Conservation (phyloP, 2,888 invertebrate genomes). For the Drosophila atripex region DNA sequence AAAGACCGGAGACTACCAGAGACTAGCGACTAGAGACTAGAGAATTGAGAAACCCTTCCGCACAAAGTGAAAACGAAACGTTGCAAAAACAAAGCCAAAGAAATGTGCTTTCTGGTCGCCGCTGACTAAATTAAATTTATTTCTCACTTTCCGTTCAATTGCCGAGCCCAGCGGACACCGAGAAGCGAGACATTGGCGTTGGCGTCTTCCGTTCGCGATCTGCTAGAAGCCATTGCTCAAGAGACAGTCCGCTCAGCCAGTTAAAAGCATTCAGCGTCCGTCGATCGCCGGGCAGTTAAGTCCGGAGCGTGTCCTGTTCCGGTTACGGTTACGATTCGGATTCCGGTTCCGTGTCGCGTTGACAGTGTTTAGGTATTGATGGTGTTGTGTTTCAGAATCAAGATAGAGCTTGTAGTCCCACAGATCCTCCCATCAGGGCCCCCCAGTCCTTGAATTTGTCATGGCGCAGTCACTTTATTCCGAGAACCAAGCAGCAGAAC, state of each 20-base stretch:
- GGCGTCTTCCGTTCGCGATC: constrained; percentile 16
- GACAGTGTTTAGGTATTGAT: background rate
- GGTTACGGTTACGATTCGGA: constrained; percentile 29
- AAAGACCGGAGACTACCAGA: background rate
- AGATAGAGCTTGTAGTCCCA: background rate
- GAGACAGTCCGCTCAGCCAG: constrained; percentile 1
- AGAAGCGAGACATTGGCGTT: background rate
- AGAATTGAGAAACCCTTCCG: constrained; percentile 44
- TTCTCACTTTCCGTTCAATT: constrained; percentile 66
- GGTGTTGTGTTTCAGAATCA: background rate
- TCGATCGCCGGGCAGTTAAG: constrained; percentile 25
- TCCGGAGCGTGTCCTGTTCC: constrained; percentile 17
- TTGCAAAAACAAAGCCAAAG: constrained; percentile 70
- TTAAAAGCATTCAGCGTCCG: constrained; percentile 20
- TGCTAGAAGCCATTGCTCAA: background rate
- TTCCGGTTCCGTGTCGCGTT: constrained; percentile 19
- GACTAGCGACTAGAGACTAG: constrained; percentile 11
- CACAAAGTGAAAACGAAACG: constrained; percentile 51
- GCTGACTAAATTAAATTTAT: constrained; percentile 68
- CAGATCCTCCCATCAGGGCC: too few relatives aligned
- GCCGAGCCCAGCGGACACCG: constrained; percentile 59
- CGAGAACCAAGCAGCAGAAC: background rate
- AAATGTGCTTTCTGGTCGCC: constrained; percentile 56
- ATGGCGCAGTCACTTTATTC: background rate
- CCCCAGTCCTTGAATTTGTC: background rate